A percentile compares a stretch with the other conserved stretches of the same genome.
Evolutionary conservation across 2,888 invertebrate species (phyloP).

Genomic region (Cephus runcator): DNA sequence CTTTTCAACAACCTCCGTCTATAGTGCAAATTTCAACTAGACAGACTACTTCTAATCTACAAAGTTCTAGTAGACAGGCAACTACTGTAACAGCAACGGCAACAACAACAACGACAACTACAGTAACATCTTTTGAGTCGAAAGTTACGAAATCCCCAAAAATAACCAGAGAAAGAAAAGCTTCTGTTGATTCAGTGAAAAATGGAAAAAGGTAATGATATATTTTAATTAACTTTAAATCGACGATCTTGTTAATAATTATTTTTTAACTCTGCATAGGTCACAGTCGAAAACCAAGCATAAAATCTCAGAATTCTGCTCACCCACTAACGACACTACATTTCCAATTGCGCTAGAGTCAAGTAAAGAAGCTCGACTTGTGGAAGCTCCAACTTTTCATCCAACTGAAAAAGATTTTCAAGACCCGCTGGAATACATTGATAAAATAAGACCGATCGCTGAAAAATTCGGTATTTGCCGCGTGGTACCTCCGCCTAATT

Average conservation of each 20-base stretch:
- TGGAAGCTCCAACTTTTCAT: slow-evolving; percentile 82
- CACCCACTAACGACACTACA: slow-evolving; percentile 46
- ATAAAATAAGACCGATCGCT: slow-evolving; percentile 79
- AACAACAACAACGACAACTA: slow-evolving; percentile 9
- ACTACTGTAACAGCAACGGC: neutral
- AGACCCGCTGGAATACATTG: slow-evolving; percentile 88
- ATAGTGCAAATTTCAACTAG: neutral
- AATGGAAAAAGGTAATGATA: slow-evolving; percentile 40
- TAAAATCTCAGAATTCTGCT: slow-evolving; percentile 36
- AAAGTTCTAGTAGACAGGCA: neutral
- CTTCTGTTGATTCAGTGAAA: slow-evolving; percentile 46
- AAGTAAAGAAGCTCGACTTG: slow-evolving; percentile 67
- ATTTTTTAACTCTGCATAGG: slow-evolving; percentile 11
- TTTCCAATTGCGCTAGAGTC: slow-evolving; percentile 47
- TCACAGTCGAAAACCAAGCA: slow-evolving; percentile 44
- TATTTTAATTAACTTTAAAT: neutral
- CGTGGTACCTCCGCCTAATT: slow-evolving; percentile 84
- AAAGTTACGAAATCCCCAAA: slow-evolving; percentile 46
- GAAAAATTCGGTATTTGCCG: slow-evolving; percentile 88
- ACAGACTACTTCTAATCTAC: neutral
- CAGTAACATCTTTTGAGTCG: slow-evolving; percentile 23
- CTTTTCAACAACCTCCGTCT: slow-evolving; percentile 12
- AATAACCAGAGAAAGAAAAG: slow-evolving; percentile 45
- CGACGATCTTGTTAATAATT: neutral
- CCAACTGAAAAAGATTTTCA: slow-evolving; percentile 85